Evolutionary conservation across 92 coral and sea anemone species (phyloP).

Genomic region (Galaxea fascicularis): DNA sequence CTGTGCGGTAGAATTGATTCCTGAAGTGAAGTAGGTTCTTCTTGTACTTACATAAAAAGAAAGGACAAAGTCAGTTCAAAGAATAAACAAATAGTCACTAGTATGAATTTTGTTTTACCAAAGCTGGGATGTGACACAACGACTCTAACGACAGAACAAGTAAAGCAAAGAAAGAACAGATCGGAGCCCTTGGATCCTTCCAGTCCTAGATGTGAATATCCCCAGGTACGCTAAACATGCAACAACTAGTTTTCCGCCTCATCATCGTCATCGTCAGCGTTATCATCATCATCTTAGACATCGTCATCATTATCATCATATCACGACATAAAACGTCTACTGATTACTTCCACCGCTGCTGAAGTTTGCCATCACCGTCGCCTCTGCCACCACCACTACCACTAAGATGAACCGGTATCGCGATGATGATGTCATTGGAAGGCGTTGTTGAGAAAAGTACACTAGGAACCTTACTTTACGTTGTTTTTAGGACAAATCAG

Average conservation of each 20-base stretch:
- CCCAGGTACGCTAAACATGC: conserved; percentile 56
- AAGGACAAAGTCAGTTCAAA: not conserved
- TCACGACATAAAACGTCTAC: too few relatives aligned
- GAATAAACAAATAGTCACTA: not conserved
- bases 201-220: conserved; percentile 67
- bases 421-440: too few relatives aligned
- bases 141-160: conserved; percentile 9
- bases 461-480: too few relatives aligned
- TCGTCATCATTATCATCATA: not conserved
- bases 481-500: too few relatives aligned
- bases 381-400: not conserved
- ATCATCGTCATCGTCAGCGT: not conserved
- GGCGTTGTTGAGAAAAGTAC: too few relatives aligned
- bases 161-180: conserved; percentile 15
- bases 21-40: too few relatives aligned
- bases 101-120: not conserved
- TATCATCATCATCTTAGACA: not conserved
- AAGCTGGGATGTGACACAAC: conserved; percentile 63
- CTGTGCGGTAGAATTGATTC: too few relatives aligned
- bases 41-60: not conserved
- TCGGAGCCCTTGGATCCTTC: conserved; percentile 66
- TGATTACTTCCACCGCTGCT: too few relatives aligned
- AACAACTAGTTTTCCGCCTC: not conserved
- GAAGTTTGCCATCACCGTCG: not conserved
- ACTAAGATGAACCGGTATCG: not conserved